phyloP scores from a whole-genome alignment of 2,113 vertebrate species.

The Scolopax mira region DNA sequence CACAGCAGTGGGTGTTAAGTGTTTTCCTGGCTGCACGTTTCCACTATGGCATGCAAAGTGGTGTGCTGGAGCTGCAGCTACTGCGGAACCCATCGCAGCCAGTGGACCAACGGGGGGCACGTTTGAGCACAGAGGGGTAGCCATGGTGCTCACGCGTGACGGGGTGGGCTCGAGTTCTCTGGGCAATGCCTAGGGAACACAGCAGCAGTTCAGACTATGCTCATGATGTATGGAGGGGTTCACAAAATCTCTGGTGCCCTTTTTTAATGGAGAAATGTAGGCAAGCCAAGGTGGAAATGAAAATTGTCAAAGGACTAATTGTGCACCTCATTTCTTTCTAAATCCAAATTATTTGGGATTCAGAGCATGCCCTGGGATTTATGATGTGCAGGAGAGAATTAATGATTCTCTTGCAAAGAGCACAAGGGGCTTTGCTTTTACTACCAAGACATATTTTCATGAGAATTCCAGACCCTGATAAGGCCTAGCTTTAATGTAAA shows the following conservation, averaged over 20 bases:
- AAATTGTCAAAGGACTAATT: neutral
- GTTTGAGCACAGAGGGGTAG: neutral
- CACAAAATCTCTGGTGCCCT: neutral
- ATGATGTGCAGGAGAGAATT: neutral
- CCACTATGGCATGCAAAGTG: neutral
- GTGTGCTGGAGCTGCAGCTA: neutral
- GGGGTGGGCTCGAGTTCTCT: neutral
- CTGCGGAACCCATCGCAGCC: fast-evolving
- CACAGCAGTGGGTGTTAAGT: neutral
- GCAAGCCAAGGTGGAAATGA: neutral
- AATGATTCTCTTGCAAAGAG: neutral
- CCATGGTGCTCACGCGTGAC: fast-evolving
- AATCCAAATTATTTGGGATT: slow-evolving; percentile 2
- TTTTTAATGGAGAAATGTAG: neutral
- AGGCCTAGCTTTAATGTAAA: slow-evolving; percentile 14
- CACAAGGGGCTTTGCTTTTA: neutral
- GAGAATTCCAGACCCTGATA: neutral
- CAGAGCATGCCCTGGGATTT: slow-evolving; percentile 16
- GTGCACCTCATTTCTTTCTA: neutral
- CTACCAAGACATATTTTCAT: neutral
- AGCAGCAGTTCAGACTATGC: neutral
- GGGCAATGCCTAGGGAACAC: neutral
- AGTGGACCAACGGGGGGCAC: neutral
- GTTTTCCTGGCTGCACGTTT: neutral
- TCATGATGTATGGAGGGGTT: neutral